Base-by-base conservation (phyloP, 2,888 invertebrate species). In the Eugnorisma glareosa region DNA sequence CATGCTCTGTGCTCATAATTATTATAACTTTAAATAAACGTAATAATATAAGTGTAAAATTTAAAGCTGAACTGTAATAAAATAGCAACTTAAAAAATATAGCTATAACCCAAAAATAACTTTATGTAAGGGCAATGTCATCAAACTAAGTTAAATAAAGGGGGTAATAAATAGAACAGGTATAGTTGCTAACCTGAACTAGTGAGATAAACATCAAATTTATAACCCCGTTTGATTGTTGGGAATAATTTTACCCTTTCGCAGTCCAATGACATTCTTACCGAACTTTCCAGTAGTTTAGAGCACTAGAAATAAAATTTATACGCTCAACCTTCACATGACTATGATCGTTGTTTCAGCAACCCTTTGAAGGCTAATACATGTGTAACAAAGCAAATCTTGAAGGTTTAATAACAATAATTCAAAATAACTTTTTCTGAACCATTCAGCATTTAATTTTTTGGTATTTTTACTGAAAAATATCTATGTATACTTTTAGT, bases 141-240 rank as follows among this genome's bases (percentile, higher is more conserved):
- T 83, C 86, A 89, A 88, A 89, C 83, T 79, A 75, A 86, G 79
- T 79, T 81, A 82, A 81, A 86, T 86, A 86, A 85, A 69, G 37
- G 75, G 75, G 76, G 51, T 66, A 73, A 74, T 73, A 81, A 76
- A 80, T 77, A 77, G 83, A 83, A 87, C 74, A 81, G 75, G 73
- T 81, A 77, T 77, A 64, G 59, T 57, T 13, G 87, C 97, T 97
- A 97, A 98, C 98, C 98, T 98, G 98, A 98, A 96, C 98, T 98
- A 96, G 98, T 98, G 95, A 98, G 97, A 97, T 98, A 98, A 93
- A 98, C 98, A 97, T 98, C 98, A 96, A 98, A 97, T 95, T 97
- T 97, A 96, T 98, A 98, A 94, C 98, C 98, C 94, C 98, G 97
- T 97, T 98, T 98, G 95, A 98, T 97, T 88, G 98, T 97, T 93